These are phyloP conservation scores for Eurytoma adleriae DNA, from an alignment of 2,888 invertebrate genomes.

Conservation along the genomic window DNA sequence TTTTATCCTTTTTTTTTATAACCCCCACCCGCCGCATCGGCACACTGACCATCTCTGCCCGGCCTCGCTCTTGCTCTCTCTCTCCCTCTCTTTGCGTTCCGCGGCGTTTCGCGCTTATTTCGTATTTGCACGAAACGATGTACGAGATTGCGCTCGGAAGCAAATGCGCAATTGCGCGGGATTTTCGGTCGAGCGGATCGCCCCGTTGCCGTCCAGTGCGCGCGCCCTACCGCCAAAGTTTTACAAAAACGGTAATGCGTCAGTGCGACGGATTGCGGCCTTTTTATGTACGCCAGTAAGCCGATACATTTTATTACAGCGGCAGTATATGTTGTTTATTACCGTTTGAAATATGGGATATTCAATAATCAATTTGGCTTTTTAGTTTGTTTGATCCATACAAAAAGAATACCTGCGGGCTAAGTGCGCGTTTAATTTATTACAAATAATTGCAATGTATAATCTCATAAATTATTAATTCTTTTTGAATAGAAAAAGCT, in stretches of 20 bases:
- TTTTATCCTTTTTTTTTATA: neutral
- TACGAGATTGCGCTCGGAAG: constrained; percentile 31
- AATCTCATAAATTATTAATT: too few relatives aligned
- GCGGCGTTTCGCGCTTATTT: neutral
- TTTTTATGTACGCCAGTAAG: neutral
- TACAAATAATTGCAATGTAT: too few relatives aligned
- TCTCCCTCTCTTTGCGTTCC: neutral
- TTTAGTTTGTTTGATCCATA: too few relatives aligned
- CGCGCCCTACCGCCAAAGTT: constrained; percentile 6
- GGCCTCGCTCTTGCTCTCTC: neutral
- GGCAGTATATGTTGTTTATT: neutral
- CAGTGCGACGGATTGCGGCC: neutral
- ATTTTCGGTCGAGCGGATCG: constrained; percentile 19
- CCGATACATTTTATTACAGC: too few relatives aligned
- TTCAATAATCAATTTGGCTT: too few relatives aligned
- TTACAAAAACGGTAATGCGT: constrained; percentile 20
- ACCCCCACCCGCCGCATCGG: too few relatives aligned
- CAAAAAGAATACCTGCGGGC: too few relatives aligned
- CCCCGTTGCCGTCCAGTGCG: neutral
- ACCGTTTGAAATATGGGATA: neutral
- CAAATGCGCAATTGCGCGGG: constrained; percentile 32
- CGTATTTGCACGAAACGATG: constrained; percentile 31
- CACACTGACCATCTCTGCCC: too few relatives aligned
- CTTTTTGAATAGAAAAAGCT: too few relatives aligned
- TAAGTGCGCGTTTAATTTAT: too few relatives aligned